Conservation (phyloP, 2,113 vertebrate genomes). For the Apteryx owenii region DNA sequence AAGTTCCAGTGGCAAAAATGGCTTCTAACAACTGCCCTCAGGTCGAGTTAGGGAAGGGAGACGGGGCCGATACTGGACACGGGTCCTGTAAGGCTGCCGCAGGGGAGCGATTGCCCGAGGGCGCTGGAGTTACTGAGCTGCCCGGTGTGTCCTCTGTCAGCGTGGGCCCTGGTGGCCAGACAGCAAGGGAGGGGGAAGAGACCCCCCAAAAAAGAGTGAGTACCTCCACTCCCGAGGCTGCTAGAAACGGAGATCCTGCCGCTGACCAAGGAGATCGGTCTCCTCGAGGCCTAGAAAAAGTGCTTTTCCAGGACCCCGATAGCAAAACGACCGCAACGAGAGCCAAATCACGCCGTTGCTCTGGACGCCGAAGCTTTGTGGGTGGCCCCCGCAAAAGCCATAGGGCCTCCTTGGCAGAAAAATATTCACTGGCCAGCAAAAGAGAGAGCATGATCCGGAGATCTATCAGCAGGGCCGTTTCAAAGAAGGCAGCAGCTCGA, state of each 20-base stretch:
- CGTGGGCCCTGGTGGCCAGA: neutral
- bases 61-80: rapidly evolving
- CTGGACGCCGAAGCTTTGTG: neutral
- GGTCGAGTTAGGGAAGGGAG: neutral
- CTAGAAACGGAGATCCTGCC: neutral
- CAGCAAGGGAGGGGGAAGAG: neutral
- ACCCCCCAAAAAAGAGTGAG: neutral
- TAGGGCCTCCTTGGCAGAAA: slow-evolving; percentile 68
- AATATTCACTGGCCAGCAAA: slow-evolving; percentile 76
- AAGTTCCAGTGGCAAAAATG: rapidly evolving
- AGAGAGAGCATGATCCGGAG: slow-evolving; percentile 78
- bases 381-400: slow-evolving; percentile 19
- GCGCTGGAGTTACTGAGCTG: neutral
- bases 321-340: neutral
- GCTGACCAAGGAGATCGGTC: rapidly evolving
- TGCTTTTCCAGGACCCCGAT: neutral
- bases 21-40: neutral
- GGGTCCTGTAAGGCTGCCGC: too few relatives aligned
- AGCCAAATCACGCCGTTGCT: neutral
- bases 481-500: slow-evolving; percentile 73
- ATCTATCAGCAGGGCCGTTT: slow-evolving; percentile 77
- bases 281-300: neutral
- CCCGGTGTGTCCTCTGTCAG: neutral
- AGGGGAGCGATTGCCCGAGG: neutral
- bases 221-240: neutral